phyloP scores from a whole-genome alignment of 2,888 invertebrate species.

The Stenodema calcarata region DNA sequence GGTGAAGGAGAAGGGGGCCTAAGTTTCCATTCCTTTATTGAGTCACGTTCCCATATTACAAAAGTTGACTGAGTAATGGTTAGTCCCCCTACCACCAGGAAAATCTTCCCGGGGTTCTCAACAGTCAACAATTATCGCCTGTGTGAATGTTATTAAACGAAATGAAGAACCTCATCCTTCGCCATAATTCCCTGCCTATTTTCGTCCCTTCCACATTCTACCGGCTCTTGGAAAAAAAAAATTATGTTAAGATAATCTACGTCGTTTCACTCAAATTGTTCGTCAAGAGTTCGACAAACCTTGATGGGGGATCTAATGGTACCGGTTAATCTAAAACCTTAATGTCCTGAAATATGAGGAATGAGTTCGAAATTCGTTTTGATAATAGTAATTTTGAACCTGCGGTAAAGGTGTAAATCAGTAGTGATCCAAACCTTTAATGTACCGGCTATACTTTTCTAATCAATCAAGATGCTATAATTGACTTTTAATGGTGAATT shows the following conservation, averaged over 20 bases:
- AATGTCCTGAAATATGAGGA: background rate
- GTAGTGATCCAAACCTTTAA: background rate
- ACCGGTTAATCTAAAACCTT: background rate
- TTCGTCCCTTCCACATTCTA: background rate
- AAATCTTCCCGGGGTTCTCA: background rate
- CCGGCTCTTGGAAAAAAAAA: background rate
- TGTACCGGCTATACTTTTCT: no score
- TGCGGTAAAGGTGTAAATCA: background rate
- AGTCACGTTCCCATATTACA: conserved; percentile 41
- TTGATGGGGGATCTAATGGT: background rate
- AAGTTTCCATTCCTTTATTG: conserved; percentile 34
- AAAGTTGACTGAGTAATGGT: conserved; percentile 2
- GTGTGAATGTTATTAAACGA: conserved; percentile 20
- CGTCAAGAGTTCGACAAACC: background rate
- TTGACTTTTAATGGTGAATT: no score
- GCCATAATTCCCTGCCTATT: background rate
- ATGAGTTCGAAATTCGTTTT: background rate
- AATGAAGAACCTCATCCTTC: background rate
- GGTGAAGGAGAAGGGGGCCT: background rate
- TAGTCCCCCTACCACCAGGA: background rate
- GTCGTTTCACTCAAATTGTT: background rate
- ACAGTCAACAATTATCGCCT: conserved; percentile 11
- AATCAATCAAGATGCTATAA: no score
- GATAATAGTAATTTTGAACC: background rate
- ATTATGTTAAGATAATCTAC: background rate